Evolutionary conservation across 92 coral and sea anemone species (phyloP).

Genomic region (Ricordea florida): DNA sequence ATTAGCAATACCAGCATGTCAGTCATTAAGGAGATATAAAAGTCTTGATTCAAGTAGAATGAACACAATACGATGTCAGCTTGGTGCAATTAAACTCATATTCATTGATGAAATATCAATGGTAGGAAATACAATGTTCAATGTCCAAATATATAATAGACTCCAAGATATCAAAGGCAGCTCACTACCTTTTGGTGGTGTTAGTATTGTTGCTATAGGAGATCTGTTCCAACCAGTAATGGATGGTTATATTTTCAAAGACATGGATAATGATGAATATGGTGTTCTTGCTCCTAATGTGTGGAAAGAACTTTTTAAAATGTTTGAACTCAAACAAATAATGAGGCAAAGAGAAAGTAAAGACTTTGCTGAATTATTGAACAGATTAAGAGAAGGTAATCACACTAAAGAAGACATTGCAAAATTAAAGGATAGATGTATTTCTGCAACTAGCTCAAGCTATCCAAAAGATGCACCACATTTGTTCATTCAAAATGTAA

Average conservation of each 20-base stretch:
- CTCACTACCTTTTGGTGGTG: conserved; percentile 48
- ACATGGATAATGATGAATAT: conserved; percentile 50
- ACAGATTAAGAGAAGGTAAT: conserved; percentile 33
- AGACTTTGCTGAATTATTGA: conserved; percentile 54
- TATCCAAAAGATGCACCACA: conserved; percentile 59
- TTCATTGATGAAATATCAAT: conserved; percentile 58
- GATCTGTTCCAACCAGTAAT: conserved; percentile 65
- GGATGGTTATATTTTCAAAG: conserved; percentile 55
- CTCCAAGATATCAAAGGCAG: conserved; percentile 62
- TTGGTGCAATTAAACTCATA: conserved; percentile 57
- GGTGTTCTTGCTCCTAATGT: conserved; percentile 62
- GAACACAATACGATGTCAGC: conserved; percentile 61
- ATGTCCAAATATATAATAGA: conserved; percentile 53
- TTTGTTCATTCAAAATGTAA: conserved; percentile 59
- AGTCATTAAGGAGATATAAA: conserved; percentile 53
- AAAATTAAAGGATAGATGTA: conserved; percentile 41
- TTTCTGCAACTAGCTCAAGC: conserved; percentile 2
- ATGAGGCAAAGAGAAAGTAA: conserved; percentile 70
- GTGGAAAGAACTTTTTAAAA: conserved; percentile 48
- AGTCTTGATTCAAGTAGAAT: conserved; percentile 72
- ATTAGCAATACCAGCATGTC: conserved; percentile 64
- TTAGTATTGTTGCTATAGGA: conserved; percentile 58
- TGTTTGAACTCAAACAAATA: conserved; percentile 58
- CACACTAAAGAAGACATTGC: conserved; percentile 48
- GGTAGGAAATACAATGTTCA: conserved; percentile 65